These are phyloP conservation scores for Riparia riparia DNA, from an alignment of 2,113 vertebrate species.

Conservation along the genomic window DNA sequence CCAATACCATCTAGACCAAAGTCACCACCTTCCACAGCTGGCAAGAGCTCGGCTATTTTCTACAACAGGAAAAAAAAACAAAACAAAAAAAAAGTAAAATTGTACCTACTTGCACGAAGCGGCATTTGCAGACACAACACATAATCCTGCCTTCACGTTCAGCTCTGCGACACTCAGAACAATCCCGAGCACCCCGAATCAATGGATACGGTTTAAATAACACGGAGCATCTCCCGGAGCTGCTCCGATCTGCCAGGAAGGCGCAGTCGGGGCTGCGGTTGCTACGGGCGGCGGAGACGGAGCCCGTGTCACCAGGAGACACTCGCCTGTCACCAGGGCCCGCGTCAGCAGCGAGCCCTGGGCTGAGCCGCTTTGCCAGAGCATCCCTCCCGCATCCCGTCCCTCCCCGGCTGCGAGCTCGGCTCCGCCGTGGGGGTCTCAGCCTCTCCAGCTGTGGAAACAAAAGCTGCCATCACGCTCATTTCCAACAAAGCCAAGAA, in stretches of 20 bases:
- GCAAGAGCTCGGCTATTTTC: background rate
- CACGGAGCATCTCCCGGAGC: rapidly evolving
- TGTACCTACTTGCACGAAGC: conserved; percentile 59
- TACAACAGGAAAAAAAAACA: background rate
- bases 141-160: background rate
- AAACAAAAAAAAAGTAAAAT: background rate
- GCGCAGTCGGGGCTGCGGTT: conserved; percentile 27
- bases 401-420: background rate
- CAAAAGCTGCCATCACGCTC: rapidly evolving
- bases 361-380: background rate
- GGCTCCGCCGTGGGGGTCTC: rapidly evolving
- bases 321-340: conserved; percentile 25
- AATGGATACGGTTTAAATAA: rapidly evolving
- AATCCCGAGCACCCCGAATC: background rate
- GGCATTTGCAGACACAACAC: background rate
- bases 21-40: background rate
- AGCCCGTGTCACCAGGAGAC: conserved; percentile 68
- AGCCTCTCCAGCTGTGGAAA: background rate
- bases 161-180: background rate
- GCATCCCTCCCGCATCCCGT: background rate
- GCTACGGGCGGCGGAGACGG: conserved; percentile 64
- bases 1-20: background rate
- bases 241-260: rapidly evolving
- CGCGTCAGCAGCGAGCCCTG: conserved; percentile 39
- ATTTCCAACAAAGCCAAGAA: background rate